Conservation (phyloP, 2,113 vertebrate genomes). For the Lophotis ruficrista region DNA sequence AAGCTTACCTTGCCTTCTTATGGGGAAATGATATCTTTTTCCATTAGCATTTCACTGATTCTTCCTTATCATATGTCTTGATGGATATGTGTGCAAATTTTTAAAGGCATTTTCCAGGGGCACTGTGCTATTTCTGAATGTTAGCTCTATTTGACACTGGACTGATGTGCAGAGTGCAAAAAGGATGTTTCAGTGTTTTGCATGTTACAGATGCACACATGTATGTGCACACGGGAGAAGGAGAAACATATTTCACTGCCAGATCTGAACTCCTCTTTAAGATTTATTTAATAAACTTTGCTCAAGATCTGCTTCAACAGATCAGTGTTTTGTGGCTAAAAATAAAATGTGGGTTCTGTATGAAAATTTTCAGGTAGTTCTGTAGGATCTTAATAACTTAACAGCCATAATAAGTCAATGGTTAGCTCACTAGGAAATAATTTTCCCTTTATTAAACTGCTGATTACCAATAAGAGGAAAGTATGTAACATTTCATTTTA, state of each 20-base stretch:
- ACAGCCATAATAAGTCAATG: background rate
- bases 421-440: background rate
- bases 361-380: background rate
- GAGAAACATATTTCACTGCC: background rate
- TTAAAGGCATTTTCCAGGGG: background rate
- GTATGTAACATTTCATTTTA: background rate
- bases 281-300: background rate
- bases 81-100: background rate
- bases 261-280: background rate
- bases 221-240: accelerated
- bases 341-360: background rate
- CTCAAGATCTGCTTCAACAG: background rate
- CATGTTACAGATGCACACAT: accelerated
- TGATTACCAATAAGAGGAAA: background rate
- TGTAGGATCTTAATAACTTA: background rate
- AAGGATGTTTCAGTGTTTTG: accelerated
- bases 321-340: background rate
- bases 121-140: accelerated
- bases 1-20: background rate
- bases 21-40: background rate
- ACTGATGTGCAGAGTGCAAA: background rate
- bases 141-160: background rate
- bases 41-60: background rate
- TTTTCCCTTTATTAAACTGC: background rate
- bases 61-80: background rate